Evolutionary conservation across 2,797 vertebrate genomes (phyloP), one percentile per base, ranked within the genome.

Genomic region (Sarcoramphus papa): DNA sequence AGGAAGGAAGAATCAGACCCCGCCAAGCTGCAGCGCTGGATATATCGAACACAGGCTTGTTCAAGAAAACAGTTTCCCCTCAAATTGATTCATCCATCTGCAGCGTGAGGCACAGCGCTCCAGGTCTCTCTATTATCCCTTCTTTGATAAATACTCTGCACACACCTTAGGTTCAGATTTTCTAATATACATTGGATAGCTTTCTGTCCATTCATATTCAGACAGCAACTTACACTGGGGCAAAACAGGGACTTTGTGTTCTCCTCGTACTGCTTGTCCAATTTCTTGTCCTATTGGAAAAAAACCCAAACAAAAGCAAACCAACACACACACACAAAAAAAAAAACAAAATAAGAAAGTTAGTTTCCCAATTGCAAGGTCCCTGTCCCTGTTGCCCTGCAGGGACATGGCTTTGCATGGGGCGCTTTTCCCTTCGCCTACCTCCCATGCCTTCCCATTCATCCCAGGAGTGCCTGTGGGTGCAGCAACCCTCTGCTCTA

Each of bases 191-290:
- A 8, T 1, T 3, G 9, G 23, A 17, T 4, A 65, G 31, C 41
- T 41, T 79, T 70, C 53, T 75, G 75, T 10, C 73, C 43, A 18
- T 48, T 63, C 37, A 5, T 9, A 60, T 11, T 35, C 33, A 62
- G 22, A 31, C 15, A 88, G 27, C 33, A 91, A 99, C 99, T 99
- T 98, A 99, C 99, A 90, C 98, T 99, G 90, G 99, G 98, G 85
- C 98, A 98, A 88, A 98, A 99, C 31, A 99, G 97, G 45, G 98
- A 97, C 94, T 99, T 99, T 3, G 98, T 98, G 96, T 97, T 99
- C 96, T 99, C 99, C 95, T 99, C 99, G 0, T 99, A 99, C 95
- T 99, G 99, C 96, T 98, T 98, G 96, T 99, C 99, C 94, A 99
- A 95, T 70, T 98, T 99, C 98, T 99, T 99, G 98, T 99, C 99